Evolutionary conservation across 2,113 vertebrate genomes (phyloP).

Genomic region (Arenaria interpres): DNA sequence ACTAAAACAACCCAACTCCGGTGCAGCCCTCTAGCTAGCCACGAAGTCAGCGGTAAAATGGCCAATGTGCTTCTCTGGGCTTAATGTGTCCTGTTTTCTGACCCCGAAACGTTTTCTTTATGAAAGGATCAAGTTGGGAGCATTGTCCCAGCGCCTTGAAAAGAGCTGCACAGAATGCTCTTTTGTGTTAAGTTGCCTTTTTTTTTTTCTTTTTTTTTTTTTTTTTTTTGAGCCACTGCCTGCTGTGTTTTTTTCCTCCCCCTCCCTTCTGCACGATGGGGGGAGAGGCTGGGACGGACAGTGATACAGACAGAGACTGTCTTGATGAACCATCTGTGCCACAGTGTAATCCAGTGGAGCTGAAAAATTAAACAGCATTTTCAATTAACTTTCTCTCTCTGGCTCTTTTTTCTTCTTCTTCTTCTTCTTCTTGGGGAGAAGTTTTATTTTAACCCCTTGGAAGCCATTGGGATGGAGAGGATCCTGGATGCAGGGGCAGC

Average conservation of each 20-base stretch:
- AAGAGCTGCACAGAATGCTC: conserved; percentile 91
- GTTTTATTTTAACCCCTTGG: conserved; percentile 81
- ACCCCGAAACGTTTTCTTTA: conserved; percentile 88
- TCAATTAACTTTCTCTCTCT: conserved; percentile 85
- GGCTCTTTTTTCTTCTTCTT: conserved; percentile 40
- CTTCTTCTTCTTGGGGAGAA: conserved; percentile 45
- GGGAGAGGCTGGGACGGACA: conserved; percentile 79
- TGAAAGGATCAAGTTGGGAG: conserved; percentile 85
- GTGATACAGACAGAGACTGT: conserved; percentile 80
- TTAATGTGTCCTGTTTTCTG: conserved; percentile 87
- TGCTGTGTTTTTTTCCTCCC: conserved; percentile 78
- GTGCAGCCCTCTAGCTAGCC: conserved; percentile 59
- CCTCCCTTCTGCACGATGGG: conserved; percentile 55
- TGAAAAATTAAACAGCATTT: conserved; percentile 85
- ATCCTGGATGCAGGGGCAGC: background rate
- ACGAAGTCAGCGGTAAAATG: conserved; percentile 83
- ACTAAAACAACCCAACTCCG: conserved; percentile 28
- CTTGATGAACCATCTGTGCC: conserved; percentile 95
- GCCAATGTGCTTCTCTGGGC: conserved; percentile 85
- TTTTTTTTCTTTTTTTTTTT: conserved; percentile 59
- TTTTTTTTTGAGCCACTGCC: conserved; percentile 84
- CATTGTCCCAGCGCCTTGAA: conserved; percentile 87
- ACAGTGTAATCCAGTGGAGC: conserved; percentile 86
- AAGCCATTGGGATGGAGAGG: conserved; percentile 33
- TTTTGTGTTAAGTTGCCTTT: conserved; percentile 87